Conservation (phyloP, 2,113 vertebrate genomes). For the Bubo bubo region DNA sequence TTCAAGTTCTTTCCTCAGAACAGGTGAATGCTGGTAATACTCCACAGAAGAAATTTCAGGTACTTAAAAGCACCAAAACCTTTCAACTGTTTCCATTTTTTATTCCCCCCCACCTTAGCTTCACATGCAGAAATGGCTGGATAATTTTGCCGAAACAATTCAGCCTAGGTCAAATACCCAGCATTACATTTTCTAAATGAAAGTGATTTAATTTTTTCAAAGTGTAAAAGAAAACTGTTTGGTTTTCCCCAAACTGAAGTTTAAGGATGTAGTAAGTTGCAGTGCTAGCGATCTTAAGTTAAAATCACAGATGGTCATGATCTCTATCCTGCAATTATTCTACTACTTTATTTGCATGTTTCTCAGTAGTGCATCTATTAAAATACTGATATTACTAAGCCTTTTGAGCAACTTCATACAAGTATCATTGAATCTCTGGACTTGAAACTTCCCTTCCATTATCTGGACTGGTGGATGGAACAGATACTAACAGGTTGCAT, state of each 20-base stretch:
- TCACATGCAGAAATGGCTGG: neutral
- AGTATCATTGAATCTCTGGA: neutral
- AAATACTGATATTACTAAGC: neutral
- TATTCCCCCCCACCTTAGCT: neutral
- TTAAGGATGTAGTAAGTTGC: neutral
- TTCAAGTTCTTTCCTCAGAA: neutral
- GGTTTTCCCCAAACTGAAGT: neutral
- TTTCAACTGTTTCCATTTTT: neutral
- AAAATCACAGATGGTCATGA: neutral
- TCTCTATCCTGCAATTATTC: neutral
- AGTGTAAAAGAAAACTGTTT: neutral
- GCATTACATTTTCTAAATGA: neutral
- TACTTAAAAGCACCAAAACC: neutral
- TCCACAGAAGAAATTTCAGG: neutral
- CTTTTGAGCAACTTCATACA: neutral
- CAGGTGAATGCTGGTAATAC: neutral
- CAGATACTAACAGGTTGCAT: neutral
- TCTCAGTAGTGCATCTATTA: neutral
- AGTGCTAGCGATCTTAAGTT: neutral
- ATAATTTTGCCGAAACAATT: neutral
- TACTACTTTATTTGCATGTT: neutral
- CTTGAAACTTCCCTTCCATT: neutral
- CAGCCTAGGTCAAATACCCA: neutral
- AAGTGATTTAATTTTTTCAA: neutral
- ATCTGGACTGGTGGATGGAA: neutral